These are phyloP conservation scores for Edolisoma coerulescens DNA, from an alignment of 2,113 vertebrate species.

Conservation along the genomic window DNA sequence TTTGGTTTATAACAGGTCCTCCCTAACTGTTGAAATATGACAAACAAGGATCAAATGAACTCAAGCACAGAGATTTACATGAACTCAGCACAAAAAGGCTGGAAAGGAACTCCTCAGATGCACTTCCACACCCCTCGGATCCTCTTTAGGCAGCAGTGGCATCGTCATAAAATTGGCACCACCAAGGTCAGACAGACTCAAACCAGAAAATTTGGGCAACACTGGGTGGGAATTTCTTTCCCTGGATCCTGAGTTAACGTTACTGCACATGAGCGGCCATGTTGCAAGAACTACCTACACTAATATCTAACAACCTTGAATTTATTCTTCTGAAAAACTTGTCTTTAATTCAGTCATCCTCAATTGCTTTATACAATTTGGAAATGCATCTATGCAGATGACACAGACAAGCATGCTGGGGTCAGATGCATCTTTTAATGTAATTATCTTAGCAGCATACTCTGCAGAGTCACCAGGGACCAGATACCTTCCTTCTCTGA, in stretches of 20 bases:
- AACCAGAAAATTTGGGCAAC: neutral
- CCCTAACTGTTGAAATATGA: neutral
- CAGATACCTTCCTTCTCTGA: neutral
- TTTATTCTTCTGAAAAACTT: neutral
- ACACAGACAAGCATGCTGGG: neutral
- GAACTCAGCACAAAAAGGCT: fast-evolving
- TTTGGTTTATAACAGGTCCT: neutral
- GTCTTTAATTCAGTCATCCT: neutral
- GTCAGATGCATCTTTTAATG: neutral
- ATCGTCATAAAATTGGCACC: neutral
- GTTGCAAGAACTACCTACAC: neutral
- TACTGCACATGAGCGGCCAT: neutral
- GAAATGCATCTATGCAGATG: neutral
- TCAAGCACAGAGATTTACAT: neutral
- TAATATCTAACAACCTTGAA: neutral
- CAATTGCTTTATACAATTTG: neutral
- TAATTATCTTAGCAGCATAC: neutral
- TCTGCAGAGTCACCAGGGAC: neutral
- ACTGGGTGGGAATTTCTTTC: neutral
- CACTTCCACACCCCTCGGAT: neutral
- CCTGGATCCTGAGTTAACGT: neutral
- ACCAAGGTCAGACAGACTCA: neutral
- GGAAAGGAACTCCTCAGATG: neutral
- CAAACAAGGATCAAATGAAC: neutral
- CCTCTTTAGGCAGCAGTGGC: neutral